Evolutionary conservation across 2,888 invertebrate genomes (phyloP), one percentile per base, ranked within the genome.

Genomic region (Noctua comes): DNA sequence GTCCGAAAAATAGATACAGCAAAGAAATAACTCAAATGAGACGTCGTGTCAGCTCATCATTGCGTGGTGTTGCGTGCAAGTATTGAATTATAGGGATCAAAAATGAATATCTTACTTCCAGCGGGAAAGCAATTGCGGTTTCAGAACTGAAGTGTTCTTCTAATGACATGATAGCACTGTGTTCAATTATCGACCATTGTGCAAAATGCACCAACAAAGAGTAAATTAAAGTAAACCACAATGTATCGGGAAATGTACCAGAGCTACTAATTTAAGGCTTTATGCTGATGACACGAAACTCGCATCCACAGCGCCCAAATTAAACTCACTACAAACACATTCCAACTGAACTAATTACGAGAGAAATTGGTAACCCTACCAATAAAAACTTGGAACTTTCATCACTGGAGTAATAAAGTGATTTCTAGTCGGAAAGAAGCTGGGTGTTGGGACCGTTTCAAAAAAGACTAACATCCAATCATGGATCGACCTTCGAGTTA

Each of bases 401-500:
- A 86, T 80, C 76, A 57, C 73, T 73, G 64, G 64, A 73, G 76
- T 87, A 86, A 86, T 89, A 86, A 85, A 88, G 79, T 80, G 80
- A 82, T 88, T 86, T 84, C 85, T 88, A 88, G 82, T 78, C 71
- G 66, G 51, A 73, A 77, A 80, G 68, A 31, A 40, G 69, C 68
- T 77, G 80, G 36, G 36, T 36, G 36, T 36, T 36, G 36, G 65
- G 68, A 73, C 40, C 40, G 24, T 73, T 82, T 75, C 70, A 81
- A 89, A 89, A 87, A 89, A 84, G 80, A 83, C 82, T 43, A 89
- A 77, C 77, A 77, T 82, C 84, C 84, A 87, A 88, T 88, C 86
- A 88, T 75, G 84, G 73, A 69, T 57, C 92, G 91, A 91, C 92
- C 92, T 92, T 92, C 91, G 87, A 80, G 85, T 84, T 83, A 82